Base-by-base conservation (phyloP, 1,140 invertebrate species). In the Venustaconcha ellipsiformis region DNA sequence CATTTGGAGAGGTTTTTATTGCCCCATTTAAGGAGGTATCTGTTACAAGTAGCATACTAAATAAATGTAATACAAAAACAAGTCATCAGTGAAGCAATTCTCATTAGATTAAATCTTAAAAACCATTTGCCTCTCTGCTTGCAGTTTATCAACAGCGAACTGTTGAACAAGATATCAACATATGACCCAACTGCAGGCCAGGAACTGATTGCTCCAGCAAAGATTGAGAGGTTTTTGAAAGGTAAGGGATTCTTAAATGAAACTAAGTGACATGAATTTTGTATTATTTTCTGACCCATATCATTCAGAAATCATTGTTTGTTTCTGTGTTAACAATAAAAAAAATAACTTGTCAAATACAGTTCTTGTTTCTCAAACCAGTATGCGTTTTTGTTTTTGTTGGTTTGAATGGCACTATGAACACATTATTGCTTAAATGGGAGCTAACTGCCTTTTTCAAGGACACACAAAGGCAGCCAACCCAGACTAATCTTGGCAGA, bases 161-260 rank as follows among this genome's bases (percentile, higher is more conserved):
- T 90, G 66, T 82, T 83, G 72, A 82, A 88, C 69, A 84, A 86
- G 74, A 85, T 90, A 55, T 72, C 82, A 65, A 67, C 75, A 13
- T 89, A 87, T 78, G 89, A 90, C 68, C 89, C 89, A 1, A 89
- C 87, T 18, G 81, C 79, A 12, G 76, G 78, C 14, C 80, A 84
- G 57, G 77, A 82, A 18, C 74, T 84, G 2, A 82, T 87, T 48
- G 77, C 83, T 18, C 81, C 85, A 17, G 85, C 84, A n/a, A 80
- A 83, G 56, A 82, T 89, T 37, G 82, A 84, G 69, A 62, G 77
- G 18, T 84, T 80, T 72, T 76, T 89, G 13, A 83, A 84, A 80
- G 82, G 88, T 88, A 74, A 66, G 72, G 67, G 13, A 57, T 62
- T 62, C 6, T 18, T n/a, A 14, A 62, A 8, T 18, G 23, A 62